A percentile compares a stretch with the other conserved stretches of the same genome.
phyloP scores from a whole-genome alignment of 1,140 invertebrate genomes.

The Pseudomyrmex sp. region DNA sequence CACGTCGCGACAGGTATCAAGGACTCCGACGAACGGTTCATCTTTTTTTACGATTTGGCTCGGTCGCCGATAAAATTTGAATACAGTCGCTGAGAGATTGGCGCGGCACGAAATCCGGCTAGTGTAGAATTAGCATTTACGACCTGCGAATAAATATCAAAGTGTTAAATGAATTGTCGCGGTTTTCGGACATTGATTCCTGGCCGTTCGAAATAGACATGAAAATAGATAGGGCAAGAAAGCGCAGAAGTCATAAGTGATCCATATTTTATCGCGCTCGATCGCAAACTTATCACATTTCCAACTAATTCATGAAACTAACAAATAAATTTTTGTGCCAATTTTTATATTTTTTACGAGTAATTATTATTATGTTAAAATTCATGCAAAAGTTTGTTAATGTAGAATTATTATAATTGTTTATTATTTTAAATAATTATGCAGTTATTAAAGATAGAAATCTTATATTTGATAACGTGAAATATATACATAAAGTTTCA shows the following conservation, averaged over 20 bases:
- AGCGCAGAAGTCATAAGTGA: not conserved
- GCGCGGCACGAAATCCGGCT: slow-evolving; percentile 10
- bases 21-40: not conserved
- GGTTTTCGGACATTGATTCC: slow-evolving; percentile 10
- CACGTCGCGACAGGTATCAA: slow-evolving; percentile 9
- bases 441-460: too few species aligned
- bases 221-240: slow-evolving; percentile 23
- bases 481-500: too few species aligned
- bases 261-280: slow-evolving; percentile 9
- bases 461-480: too few species aligned
- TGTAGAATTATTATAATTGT: too few species aligned
- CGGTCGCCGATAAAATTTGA: slow-evolving; percentile 29
- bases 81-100: slow-evolving; percentile 20
- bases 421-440: too few species aligned
- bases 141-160: slow-evolving; percentile 20
- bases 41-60: slow-evolving; percentile 55
- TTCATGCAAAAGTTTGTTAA: too few species aligned
- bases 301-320: not conserved
- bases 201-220: slow-evolving; percentile 1
- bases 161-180: slow-evolving; percentile 30
- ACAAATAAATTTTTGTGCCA: not conserved
- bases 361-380: not conserved
- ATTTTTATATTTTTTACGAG: too few species aligned
- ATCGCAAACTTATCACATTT: slow-evolving; percentile 18
- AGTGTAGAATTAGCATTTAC: slow-evolving; percentile 49